phyloP scores from a whole-genome alignment of 2,113 vertebrate species.

The Eonycteris spelaea region DNA sequence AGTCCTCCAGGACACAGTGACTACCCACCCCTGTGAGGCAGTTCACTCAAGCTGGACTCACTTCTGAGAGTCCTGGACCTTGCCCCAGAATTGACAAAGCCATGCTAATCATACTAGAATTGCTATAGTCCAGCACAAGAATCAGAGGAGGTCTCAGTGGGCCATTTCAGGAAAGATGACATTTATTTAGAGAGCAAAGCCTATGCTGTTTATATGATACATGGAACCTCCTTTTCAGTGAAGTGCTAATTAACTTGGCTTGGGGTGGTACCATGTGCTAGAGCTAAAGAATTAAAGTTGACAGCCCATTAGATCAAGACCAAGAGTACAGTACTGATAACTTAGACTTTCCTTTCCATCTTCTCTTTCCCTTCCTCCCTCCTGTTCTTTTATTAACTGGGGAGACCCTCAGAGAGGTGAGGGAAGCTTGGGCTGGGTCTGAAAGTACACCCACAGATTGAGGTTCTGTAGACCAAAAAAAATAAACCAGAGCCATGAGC shows the following conservation, averaged over 20 bases:
- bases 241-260: neutral
- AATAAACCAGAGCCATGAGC: neutral
- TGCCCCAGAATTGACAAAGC: neutral
- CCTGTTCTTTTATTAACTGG: neutral
- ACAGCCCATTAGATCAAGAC: neutral
- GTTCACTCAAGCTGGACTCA: neutral
- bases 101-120: neutral
- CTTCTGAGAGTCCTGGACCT: neutral
- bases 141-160: neutral
- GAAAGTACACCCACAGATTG: neutral
- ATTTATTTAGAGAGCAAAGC: neutral
- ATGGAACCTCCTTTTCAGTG: neutral
- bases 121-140: neutral
- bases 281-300: neutral
- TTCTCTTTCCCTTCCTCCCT: neutral
- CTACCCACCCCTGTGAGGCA: neutral
- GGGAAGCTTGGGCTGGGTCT: neutral
- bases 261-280: neutral
- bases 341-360: neutral
- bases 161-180: neutral
- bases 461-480: neutral
- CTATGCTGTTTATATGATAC: neutral
- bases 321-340: neutral
- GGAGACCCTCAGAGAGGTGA: neutral
- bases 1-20: neutral